A percentile compares a stretch with the other conserved stretches of the same genome.
phyloP scores from a whole-genome alignment of 37 sponge, comb jelly and placozoan genomes.

The Beroe forskalii region DNA sequence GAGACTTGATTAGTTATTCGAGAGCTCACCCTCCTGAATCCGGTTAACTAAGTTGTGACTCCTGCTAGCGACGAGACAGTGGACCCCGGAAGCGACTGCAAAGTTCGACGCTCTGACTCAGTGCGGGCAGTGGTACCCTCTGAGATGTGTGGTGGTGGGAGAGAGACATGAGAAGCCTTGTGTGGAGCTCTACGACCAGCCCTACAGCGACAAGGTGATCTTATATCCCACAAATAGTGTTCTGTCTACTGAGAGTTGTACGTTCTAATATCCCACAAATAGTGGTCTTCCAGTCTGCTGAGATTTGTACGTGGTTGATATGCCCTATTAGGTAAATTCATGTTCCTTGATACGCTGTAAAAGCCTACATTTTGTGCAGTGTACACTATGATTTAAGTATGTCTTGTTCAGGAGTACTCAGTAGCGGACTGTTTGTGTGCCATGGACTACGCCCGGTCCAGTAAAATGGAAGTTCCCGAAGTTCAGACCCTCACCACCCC shows the following conservation, averaged over 20 bases:
- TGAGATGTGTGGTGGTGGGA: constrained; percentile 49
- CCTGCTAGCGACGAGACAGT: constrained; percentile 37
- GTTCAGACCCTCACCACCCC: constrained; percentile 53
- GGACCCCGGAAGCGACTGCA: constrained; percentile 62
- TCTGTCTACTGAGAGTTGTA: too few species aligned
- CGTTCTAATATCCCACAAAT: too few species aligned
- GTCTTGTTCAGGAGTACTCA: constrained; percentile 13
- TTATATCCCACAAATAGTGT: too few species aligned
- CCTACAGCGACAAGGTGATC: constrained; percentile 51
- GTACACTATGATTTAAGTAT: too few species aligned
- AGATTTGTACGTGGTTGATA: too few species aligned
- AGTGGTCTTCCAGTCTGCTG: too few species aligned
- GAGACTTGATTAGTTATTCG: too few species aligned
- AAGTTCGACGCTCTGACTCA: constrained; percentile 59
- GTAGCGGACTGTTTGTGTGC: constrained; percentile 39
- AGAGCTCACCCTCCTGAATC: too few species aligned
- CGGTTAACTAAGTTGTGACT: too few species aligned
- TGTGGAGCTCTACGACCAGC: constrained; percentile 65
- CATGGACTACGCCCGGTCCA: constrained; percentile 54
- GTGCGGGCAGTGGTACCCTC: constrained; percentile 61
- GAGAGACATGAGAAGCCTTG: constrained; percentile 39
- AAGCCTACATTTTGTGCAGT: too few species aligned
- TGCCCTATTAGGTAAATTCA: too few species aligned
- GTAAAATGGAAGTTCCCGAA: constrained; percentile 34
- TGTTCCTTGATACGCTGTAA: too few species aligned